phyloP scores from a whole-genome alignment of 2,113 vertebrate genomes.

The Ptychochromis oligacanthus region DNA sequence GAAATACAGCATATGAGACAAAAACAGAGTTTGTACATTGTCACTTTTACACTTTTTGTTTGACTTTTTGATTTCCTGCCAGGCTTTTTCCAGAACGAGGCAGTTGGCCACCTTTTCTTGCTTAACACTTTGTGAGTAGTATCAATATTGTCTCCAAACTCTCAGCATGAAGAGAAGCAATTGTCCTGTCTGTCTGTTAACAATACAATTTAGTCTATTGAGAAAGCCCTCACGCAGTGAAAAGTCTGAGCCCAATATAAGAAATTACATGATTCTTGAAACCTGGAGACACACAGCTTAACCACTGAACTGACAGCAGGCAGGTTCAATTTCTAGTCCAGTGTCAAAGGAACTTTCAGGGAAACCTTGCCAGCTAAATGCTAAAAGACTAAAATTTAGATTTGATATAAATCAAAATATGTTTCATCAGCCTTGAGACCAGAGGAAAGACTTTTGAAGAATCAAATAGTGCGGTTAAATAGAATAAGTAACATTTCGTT shows the following conservation, averaged over 20 bases:
- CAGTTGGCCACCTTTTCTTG: too few species aligned
- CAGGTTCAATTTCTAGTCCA: not conserved
- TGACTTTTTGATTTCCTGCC: not conserved
- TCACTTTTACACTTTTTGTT: not conserved
- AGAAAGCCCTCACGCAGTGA: not conserved
- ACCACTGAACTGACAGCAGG: not conserved
- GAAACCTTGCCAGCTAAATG: not conserved
- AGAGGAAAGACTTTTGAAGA: conserved; percentile 22
- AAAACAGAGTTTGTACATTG: too few species aligned
- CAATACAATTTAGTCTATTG: not conserved
- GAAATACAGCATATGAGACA: too few species aligned
- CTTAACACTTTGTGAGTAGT: not conserved
- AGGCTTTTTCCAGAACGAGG: too few species aligned
- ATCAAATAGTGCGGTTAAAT: conserved; percentile 34
- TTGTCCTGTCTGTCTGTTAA: not conserved
- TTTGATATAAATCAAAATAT: conserved; percentile 32
- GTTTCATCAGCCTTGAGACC: conserved; percentile 14
- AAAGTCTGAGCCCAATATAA: not conserved
- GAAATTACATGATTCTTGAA: not conserved
- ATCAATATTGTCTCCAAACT: not conserved
- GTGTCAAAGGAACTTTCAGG: not conserved
- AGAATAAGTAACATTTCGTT: conserved; percentile 44
- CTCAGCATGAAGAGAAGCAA: not conserved
- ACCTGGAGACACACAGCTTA: not conserved
- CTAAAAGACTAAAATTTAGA: conserved; percentile 21